phyloP scores from a whole-genome alignment of 2,888 invertebrate genomes.

The Sinohyriopsis cumingii region DNA sequence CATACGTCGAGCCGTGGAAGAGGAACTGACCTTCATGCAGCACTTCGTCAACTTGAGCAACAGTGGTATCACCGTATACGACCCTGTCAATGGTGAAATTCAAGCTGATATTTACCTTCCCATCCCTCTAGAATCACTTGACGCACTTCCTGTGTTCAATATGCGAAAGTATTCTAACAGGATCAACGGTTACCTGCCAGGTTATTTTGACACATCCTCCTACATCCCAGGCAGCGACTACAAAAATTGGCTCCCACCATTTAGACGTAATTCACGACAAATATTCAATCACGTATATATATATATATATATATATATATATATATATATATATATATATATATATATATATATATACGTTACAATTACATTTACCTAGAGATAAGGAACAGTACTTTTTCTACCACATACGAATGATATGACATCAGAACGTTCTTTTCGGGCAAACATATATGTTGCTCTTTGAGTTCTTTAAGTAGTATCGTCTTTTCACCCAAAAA shows the following conservation, averaged over 20 bases:
- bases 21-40: conserved; percentile 31
- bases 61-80: conserved; percentile 35
- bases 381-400: too few relatives aligned
- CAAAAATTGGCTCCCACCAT: conserved; percentile 88
- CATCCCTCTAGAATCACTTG: conserved; percentile 35
- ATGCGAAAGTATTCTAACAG: conserved; percentile 23
- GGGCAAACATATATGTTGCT: too few relatives aligned
- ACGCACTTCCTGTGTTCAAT: conserved; percentile 25
- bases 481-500: too few relatives aligned
- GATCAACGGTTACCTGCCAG: conserved; percentile 25
- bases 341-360: not conserved
- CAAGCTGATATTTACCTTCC: conserved; percentile 37
- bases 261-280: conserved; percentile 78
- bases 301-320: too few relatives aligned
- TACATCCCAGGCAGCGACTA: conserved; percentile 82
- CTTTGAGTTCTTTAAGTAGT: too few relatives aligned
- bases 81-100: conserved; percentile 41
- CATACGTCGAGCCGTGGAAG: conserved; percentile 32
- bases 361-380: too few relatives aligned
- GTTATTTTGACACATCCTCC: conserved; percentile 19
- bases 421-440: too few relatives aligned
- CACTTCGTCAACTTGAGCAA: conserved; percentile 14
- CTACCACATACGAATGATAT: too few relatives aligned
- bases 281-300: not conserved
- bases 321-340: too few relatives aligned